Percentiles rank a stretch among this genome's conserved stretches.
phyloP scores from a whole-genome alignment of 1,140 invertebrate genomes.

The Drosophila nasuta region DNA sequence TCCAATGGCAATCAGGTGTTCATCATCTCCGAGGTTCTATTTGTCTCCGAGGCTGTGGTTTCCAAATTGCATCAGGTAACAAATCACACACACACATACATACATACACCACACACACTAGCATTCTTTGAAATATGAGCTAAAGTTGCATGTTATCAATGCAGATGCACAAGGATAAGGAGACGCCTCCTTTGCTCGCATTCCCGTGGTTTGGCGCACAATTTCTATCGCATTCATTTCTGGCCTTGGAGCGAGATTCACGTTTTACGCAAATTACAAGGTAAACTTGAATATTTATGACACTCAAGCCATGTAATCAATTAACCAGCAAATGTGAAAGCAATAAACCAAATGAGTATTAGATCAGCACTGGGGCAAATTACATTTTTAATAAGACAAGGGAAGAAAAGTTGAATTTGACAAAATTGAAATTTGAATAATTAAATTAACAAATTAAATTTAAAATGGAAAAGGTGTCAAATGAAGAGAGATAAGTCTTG shows the following conservation, averaged over 20 bases:
- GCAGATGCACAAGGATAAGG: constrained; percentile 87
- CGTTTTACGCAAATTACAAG: constrained; percentile 86
- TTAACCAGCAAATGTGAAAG: not conserved
- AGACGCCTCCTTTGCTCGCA: constrained; percentile 87
- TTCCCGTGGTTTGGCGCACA: constrained; percentile 88
- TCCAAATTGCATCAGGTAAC: constrained; percentile 86
- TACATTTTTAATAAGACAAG: not conserved
- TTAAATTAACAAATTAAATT: no score
- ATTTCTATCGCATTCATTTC: constrained; percentile 87
- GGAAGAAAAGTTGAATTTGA: no score
- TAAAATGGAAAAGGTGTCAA: no score
- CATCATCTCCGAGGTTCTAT: constrained; percentile 87
- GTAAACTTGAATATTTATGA: constrained; percentile 46
- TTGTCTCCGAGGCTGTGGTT: constrained; percentile 87
- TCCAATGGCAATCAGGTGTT: constrained; percentile 87
- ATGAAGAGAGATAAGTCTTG: no score
- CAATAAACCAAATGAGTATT: not conserved
- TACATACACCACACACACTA: not conserved
- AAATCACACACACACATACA: not conserved
- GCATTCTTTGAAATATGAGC: constrained; percentile 24
- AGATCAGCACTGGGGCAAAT: not conserved
- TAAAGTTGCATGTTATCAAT: constrained; percentile 3
- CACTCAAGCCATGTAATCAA: not conserved
- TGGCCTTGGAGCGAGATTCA: constrained; percentile 86
- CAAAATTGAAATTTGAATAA: no score